Conservation (phyloP, 64 coral and sea anemone species). For the Stichodactyla helianthus region DNA sequence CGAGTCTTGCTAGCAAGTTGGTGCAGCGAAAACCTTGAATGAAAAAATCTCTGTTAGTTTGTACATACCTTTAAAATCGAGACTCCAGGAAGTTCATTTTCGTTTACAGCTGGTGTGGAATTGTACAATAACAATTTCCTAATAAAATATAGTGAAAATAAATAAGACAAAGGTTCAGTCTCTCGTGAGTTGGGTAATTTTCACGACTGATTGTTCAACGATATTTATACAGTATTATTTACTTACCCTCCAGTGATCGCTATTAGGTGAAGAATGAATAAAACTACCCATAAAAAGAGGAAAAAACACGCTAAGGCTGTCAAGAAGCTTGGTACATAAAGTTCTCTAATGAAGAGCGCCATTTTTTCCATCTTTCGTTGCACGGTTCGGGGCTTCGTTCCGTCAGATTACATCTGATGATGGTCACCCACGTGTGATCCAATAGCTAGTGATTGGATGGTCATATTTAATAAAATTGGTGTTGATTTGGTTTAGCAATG, state of each 20-base stretch:
- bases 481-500: not conserved
- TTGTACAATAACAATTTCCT: slow-evolving; percentile 85
- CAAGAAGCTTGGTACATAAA: slow-evolving; percentile 54
- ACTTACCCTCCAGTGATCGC: slow-evolving; percentile 80
- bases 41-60: not conserved
- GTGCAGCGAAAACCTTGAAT: not conserved
- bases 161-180: not conserved
- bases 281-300: slow-evolving; percentile 66
- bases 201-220: not conserved
- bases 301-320: slow-evolving; percentile 68
- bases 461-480: not conserved
- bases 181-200: not conserved
- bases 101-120: slow-evolving; percentile 51
- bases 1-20: not conserved
- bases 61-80: slow-evolving; percentile 77
- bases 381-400: not conserved
- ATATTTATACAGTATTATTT: not conserved
- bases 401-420: not conserved
- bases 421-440: not conserved
- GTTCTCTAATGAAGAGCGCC: slow-evolving; percentile 19
- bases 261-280: slow-evolving; percentile 72
- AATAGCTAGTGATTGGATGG: not conserved
- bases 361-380: not conserved
- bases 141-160: not conserved
- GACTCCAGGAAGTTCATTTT: slow-evolving; percentile 85